Evolutionary conservation across 2,113 vertebrate species (phyloP).

Genomic region (Psittacula cyanocephala): DNA sequence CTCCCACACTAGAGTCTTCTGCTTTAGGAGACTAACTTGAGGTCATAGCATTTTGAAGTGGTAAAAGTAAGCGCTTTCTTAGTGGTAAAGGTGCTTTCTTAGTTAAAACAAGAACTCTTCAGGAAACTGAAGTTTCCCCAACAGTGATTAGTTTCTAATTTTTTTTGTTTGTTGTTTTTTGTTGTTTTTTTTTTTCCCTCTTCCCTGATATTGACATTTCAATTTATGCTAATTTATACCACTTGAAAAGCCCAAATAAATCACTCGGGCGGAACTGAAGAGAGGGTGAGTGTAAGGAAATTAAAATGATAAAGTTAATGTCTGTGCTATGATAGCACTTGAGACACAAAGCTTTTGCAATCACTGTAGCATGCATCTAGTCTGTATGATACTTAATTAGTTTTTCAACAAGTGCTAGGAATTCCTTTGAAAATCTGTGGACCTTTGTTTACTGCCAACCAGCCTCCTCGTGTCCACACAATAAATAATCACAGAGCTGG

Average conservation of each 20-base stretch:
- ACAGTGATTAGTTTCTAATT: background rate
- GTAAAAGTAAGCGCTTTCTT: background rate
- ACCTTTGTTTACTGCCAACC: slow-evolving; percentile 61
- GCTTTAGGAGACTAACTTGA: background rate
- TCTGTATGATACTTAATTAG: slow-evolving; percentile 66
- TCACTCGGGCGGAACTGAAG: slow-evolving; percentile 44
- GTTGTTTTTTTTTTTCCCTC: background rate
- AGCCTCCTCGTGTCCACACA: slow-evolving; percentile 40
- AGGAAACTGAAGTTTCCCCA: slow-evolving; percentile 21
- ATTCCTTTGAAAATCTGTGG: slow-evolving; percentile 64
- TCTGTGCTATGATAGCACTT: slow-evolving; percentile 56
- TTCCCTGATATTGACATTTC: slow-evolving; percentile 64
- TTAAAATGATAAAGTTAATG: slow-evolving; percentile 67
- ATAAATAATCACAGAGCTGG: slow-evolving; percentile 50
- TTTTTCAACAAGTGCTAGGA: slow-evolving; percentile 55
- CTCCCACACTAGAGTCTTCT: background rate
- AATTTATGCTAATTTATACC: slow-evolving; percentile 68
- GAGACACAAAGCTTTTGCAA: slow-evolving; percentile 60
- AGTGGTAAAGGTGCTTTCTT: background rate
- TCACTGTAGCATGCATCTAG: slow-evolving; percentile 58
- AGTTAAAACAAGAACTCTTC: slow-evolving; percentile 20
- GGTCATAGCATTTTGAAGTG: background rate
- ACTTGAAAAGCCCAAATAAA: slow-evolving; percentile 59
- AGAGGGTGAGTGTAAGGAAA: slow-evolving; percentile 62
- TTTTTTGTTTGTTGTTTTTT: background rate